A percentile compares a stretch with the other conserved stretches of the same genome.
Evolutionary conservation across 2,113 vertebrate genomes (phyloP).

Genomic region (Macaca nemestrina): DNA sequence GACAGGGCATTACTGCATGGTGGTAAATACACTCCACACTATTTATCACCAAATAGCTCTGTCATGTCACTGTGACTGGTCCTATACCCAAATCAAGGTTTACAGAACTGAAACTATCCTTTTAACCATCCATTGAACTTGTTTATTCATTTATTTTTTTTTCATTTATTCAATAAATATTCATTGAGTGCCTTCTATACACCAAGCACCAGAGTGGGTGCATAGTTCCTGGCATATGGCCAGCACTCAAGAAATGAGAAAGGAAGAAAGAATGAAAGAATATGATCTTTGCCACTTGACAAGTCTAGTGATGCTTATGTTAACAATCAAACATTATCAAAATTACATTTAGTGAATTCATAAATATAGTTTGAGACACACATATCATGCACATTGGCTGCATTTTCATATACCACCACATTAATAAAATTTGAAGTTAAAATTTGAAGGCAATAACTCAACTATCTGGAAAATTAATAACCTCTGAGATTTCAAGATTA

Average conservation of each 20-base stretch:
- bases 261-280: background rate
- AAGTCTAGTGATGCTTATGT: background rate
- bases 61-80: background rate
- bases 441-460: background rate
- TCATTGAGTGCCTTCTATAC: background rate
- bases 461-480: background rate
- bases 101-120: background rate
- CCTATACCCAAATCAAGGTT: background rate
- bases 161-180: background rate
- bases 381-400: background rate
- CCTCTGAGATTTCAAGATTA: background rate
- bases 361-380: background rate
- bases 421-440: slow-evolving; percentile 30
- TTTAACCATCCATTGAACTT: background rate
- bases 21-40: background rate
- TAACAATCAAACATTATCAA: background rate
- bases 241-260: background rate
- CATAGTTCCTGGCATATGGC: background rate
- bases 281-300: background rate
- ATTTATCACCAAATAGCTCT: background rate
- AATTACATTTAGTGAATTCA: background rate
- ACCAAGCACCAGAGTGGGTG: background rate
- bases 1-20: background rate
- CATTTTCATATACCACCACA: background rate
- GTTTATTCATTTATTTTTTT: background rate